These are phyloP conservation scores for Pseudomyrmex gracilis DNA, from an alignment of 1,140 invertebrate genomes.

Conservation along the genomic window DNA sequence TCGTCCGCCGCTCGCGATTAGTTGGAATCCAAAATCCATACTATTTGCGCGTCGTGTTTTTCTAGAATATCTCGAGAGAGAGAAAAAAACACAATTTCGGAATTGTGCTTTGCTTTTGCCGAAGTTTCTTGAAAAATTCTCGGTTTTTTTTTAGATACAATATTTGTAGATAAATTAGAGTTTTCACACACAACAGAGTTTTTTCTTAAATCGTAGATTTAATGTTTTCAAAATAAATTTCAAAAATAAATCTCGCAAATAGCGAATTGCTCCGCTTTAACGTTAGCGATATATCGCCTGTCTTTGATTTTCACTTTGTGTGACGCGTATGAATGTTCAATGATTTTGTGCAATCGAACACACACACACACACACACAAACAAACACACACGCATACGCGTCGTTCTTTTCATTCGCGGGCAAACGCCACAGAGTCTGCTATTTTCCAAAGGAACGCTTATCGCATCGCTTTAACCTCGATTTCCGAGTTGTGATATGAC, in stretches of 20 bases:
- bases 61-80: neutral
- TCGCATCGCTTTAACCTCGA: conserved; percentile 37
- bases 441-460: conserved; percentile 33
- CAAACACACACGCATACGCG: neutral
- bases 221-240: neutral
- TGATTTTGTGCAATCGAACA: neutral
- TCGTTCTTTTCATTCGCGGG: neutral
- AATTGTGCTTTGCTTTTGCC: neutral
- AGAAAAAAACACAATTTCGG: neutral
- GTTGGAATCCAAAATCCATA: conserved; percentile 1
- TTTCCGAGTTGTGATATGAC: conserved; percentile 32
- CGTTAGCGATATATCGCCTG: neutral
- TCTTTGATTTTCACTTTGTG: neutral
- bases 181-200: too few species aligned
- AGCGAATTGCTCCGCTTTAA: neutral
- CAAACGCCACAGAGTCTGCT: conserved; percentile 7
- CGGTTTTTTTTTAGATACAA: too few species aligned
- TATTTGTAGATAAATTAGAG: neutral
- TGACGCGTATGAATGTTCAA: neutral
- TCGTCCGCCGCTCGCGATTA: conserved; percentile 11
- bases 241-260: neutral
- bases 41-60: too few species aligned
- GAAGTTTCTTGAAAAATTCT: neutral
- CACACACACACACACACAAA: neutral
- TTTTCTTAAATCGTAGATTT: too few species aligned